phyloP scores from a whole-genome alignment of 2,888 invertebrate species.

The Agrotis puta region DNA sequence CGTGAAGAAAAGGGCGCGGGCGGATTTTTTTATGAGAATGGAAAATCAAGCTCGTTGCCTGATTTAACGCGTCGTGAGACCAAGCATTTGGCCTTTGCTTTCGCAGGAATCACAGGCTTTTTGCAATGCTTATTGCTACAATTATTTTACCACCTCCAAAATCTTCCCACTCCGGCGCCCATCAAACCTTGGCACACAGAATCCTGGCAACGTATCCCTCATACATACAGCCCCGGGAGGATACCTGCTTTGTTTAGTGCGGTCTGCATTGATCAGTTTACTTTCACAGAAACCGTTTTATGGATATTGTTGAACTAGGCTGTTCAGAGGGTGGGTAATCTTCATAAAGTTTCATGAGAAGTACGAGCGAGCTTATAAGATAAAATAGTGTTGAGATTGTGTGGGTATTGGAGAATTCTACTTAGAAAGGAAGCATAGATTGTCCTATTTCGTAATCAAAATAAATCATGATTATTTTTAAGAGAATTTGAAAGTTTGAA shows the following conservation, averaged over 20 bases:
- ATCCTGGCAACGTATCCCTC: constrained; percentile 71
- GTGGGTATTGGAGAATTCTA: constrained; percentile 6
- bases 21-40: no score
- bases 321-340: constrained; percentile 34
- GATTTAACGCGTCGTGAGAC: no score
- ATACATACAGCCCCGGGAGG: constrained; percentile 66
- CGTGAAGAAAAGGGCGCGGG: no score
- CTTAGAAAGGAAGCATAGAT: neutral
- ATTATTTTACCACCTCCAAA: constrained; percentile 28
- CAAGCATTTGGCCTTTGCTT: no score
- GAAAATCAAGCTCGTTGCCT: no score
- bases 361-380: constrained; percentile 7
- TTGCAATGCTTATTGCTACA: neutral
- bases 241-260: constrained; percentile 70
- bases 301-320: constrained; percentile 50
- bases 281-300: constrained; percentile 57
- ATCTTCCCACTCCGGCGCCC: constrained; percentile 38
- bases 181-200: constrained; percentile 65
- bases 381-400: constrained; percentile 6
- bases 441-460: no score
- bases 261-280: constrained; percentile 64
- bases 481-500: neutral
- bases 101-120: no score
- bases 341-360: constrained; percentile 44
- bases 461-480: neutral